Base-by-base conservation (phyloP, 2,888 invertebrate species). In the Drosophila longiperda region DNA sequence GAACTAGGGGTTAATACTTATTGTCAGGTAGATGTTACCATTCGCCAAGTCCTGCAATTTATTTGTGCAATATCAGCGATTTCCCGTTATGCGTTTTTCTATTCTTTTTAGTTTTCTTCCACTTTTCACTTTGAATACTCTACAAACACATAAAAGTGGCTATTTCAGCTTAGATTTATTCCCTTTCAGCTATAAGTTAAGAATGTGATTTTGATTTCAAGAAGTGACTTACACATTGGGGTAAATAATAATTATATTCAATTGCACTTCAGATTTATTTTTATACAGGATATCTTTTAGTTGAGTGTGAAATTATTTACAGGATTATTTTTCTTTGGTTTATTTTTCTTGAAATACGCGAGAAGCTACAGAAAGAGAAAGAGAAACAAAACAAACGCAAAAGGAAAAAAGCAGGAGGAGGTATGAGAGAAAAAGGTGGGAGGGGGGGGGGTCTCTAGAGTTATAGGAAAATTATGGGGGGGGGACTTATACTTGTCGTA, bases 11-110 rank as follows among this genome's bases (percentile, higher is more conserved):
- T 69, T 83, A 78, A 82, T 75, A 69, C 81, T 81, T 75, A 75
- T 81, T 83, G 84, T 83, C 84, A 83, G 82, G 84, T 81, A 74
- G 75, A 80, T 71, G 64, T 68, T 66, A 59, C 58, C 54, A 68
- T 73, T 50, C 69, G 66, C 54, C 78, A 69, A 75, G 73, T 67
- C 65, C 66, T 59, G 67, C 78, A 58, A 81, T 82, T 82, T 81
- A 78, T 82, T 80, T 81, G 75, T 66, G 73, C 81, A 67, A 59
- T 70, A 83, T 83, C 80, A 78, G 75, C 83, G 77, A 73, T 70
- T 80, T 72, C 20, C 1, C 45, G 20, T 23, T 45, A 23, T 45
- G 15, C 20, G 20, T 20, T 26, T 32, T 29, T 38, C 38, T 34
- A 23, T 42, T 65, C 38, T 55, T 55, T 33, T 15, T 11, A 12